Base-by-base conservation (phyloP, 2,797 vertebrate species). In the Odontamblyopus rebecca region DNA sequence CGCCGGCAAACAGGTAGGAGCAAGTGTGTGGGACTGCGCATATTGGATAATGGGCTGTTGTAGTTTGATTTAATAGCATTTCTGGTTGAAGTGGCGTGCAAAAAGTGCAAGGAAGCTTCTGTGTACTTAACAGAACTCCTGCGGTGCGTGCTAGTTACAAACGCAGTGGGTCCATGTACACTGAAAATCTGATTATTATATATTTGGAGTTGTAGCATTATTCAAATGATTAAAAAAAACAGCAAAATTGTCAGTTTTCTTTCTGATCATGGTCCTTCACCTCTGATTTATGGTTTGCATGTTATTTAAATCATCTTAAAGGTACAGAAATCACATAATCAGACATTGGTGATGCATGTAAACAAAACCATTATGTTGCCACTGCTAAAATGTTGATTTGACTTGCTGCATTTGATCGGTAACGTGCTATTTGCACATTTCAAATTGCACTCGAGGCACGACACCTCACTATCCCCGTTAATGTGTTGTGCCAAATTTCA, bases 1-100 rank as follows among this genome's bases (percentile, higher is more conserved):
- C 85, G 78, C 72, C 74, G 80, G 57, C 80, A 86, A 75, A 83
- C 69, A 30, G 90, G 88, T 93, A 87, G 67, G 83, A 61, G n/a
- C 61, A 60, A 60, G 27, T 72, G 44, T 78, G 79, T 32, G 8
- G 79, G 77, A 77, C 86, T 74, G 30, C 67, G 26, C 64, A 66
- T 53, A 71, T 51, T 60, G 29, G 11, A 3, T 75, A 70, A 72
- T 48, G 5, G 2, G 53, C 73, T 69, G 84, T 80, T 9, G 61
- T 69, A 67, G 67, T 84, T 68, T 64, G 62, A 76, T 78, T 38
- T 67, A 71, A 85, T 79, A 4, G 73, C 68, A 68, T 38, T 64
- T 84, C 70, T 72, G 71, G 54, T 44, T 71, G 69, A 75, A 56
- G 6, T 51, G 61, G 32, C 32, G 1, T 57, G 44, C 8, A 68